These are phyloP conservation scores for Sacculina carcini DNA, from an alignment of 2,888 invertebrate species.

Conservation along the genomic window DNA sequence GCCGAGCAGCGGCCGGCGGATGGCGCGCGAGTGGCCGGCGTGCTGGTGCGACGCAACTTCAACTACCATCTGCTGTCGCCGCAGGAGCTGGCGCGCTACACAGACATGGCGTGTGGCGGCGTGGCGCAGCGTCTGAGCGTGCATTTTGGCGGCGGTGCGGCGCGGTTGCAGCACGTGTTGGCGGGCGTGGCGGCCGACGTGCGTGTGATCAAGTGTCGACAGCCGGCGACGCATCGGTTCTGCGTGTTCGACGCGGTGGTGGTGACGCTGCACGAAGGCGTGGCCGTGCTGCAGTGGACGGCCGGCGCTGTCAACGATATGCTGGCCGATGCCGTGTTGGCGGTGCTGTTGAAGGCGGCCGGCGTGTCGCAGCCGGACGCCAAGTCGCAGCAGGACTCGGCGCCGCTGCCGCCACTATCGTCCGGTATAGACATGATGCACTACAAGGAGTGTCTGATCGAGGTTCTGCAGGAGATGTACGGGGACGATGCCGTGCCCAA, in stretches of 20 bases:
- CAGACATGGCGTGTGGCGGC: conserved; percentile 76
- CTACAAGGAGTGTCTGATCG: conserved; percentile 69
- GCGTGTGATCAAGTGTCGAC: conserved; percentile 32
- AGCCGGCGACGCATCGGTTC: conserved; percentile 9
- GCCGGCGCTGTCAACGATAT: conserved; percentile 89
- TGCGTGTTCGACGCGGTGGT: conserved; percentile 58
- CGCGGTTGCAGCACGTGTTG: conserved; percentile 43
- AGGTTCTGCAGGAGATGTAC: conserved; percentile 81
- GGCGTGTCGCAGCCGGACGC: conserved; percentile 10
- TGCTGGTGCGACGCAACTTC: conserved; percentile 88
- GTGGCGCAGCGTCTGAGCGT: conserved; percentile 78
- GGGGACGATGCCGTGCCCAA: conserved; percentile 79
- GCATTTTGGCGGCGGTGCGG: conserved; percentile 48
- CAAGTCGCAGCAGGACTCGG: conserved; percentile 4
- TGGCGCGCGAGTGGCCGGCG: conserved; percentile 56
- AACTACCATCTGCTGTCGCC: conserved; percentile 87
- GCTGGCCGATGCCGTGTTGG: conserved; percentile 86
- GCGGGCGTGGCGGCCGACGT: conserved; percentile 50
- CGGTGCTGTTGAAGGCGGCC: conserved; percentile 46
- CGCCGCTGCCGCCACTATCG: conserved; percentile 12
- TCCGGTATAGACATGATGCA: conserved; percentile 62
- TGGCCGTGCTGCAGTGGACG: conserved; percentile 37
- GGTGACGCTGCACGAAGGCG: conserved; percentile 35
- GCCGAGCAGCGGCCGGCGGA: conserved; percentile 57
- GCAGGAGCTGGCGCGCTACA: conserved; percentile 76